Base-by-base conservation (phyloP, 2,888 invertebrate genomes). In the Aleiodes alternator region DNA sequence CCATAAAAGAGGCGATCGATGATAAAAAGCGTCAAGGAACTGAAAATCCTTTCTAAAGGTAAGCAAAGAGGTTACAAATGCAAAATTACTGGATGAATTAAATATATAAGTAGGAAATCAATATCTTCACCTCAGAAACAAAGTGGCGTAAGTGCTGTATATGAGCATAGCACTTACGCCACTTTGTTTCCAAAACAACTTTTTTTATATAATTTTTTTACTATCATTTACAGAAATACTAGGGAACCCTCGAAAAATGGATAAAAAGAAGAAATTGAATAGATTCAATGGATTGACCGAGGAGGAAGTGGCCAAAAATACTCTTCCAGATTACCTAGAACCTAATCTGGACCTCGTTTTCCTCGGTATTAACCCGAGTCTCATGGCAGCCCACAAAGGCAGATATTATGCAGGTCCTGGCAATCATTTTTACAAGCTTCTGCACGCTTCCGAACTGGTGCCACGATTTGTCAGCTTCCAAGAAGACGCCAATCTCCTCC, bases 341-440 rank as follows among this genome's bases (percentile, higher is more conserved):
- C 78, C 72, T 29, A 78, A 87, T 76, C 78, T 89, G 29, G 87
- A 89, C 34, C 75, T 89, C 6, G 85, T 89, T 34, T 84, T 89
- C 59, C 81, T 89, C 50, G 89, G 89, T 16, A 89, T 89, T 68
- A 89, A 89, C 82, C 89, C 89, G 0, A 86, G 89, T 73, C 73
- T 89, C 14, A 88, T 84, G 82, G 85, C 89, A 8, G 89, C 89
- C 0, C 82, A 89, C 76, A 83, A 87, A 69, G 87, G 88, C 23
- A 83, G 87, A 76, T 89, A 89, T 80, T 89, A 89, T 61, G 89
- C 89, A 4, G 89, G 89, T 9, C 87, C 88, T 4, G 89, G 89
- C 11, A 89, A 89, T 82, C 89, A 89, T 77, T 89, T 89, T 73
- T 89, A 89, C 69, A 89, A 88, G 78, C 82, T 89, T n/a, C 74